These are phyloP conservation scores for Apostichopus parvimensis DNA, from an alignment of 35 echinoderm and acorn worm genomes.

Conservation along the genomic window DNA sequence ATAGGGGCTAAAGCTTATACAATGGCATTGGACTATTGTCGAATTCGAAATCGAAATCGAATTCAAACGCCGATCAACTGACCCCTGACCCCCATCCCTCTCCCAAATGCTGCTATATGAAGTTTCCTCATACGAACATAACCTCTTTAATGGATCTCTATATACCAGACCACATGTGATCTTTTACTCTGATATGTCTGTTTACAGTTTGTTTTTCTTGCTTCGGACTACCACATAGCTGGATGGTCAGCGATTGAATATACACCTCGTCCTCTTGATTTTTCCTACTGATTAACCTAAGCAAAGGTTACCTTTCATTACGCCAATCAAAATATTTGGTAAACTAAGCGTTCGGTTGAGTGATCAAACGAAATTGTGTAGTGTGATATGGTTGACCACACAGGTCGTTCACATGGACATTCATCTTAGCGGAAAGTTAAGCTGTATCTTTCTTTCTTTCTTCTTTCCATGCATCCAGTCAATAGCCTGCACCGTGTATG, in stretches of 20 bases:
- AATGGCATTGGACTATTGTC: no score
- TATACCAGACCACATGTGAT: background rate
- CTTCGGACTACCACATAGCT: background rate
- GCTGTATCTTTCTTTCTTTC: no score
- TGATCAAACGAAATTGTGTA: constrained; percentile 19
- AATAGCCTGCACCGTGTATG: no score
- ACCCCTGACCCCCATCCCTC: no score
- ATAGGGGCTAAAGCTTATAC: no score
- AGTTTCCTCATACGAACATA: background rate
- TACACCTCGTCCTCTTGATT: background rate
- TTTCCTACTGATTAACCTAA: constrained; percentile 3
- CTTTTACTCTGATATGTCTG: background rate
- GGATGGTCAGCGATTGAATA: constrained; percentile 5
- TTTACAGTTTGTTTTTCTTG: constrained; percentile 15
- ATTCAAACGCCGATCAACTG: no score
- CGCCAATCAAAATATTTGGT: constrained; percentile 49
- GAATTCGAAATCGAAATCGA: no score
- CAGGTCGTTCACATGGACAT: constrained; percentile 4
- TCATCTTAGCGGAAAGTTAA: background rate
- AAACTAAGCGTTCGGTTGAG: constrained; percentile 35
- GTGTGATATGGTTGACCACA: constrained; percentile 16
- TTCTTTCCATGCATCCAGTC: no score
- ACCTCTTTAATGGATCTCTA: background rate
- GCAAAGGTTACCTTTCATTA: background rate
- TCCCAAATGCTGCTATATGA: no score